These are phyloP conservation scores for Agrochola litura DNA, from an alignment of 2,888 invertebrate genomes.

Conservation along the genomic window DNA sequence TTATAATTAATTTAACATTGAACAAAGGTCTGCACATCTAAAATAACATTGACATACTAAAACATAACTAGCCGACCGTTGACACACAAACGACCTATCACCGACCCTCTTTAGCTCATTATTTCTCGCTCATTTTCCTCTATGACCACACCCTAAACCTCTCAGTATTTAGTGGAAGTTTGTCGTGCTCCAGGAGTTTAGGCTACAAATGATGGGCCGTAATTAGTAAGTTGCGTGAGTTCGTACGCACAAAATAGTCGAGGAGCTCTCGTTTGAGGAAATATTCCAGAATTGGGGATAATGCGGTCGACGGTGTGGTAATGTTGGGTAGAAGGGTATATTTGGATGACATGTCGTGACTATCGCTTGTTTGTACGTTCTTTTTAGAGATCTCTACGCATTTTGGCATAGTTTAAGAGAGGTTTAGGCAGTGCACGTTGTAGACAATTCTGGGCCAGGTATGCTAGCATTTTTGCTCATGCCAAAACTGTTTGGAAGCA, in stretches of 20 bases:
- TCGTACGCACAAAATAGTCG: slow-evolving; percentile 61
- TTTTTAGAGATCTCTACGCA: slow-evolving; percentile 18
- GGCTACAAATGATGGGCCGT: slow-evolving; percentile 72
- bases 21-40: background rate
- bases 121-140: slow-evolving; percentile 56
- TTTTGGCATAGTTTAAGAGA: slow-evolving; percentile 3
- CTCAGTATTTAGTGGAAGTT: slow-evolving; percentile 72
- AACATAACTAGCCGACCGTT: slow-evolving; percentile 10
- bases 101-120: slow-evolving; percentile 24
- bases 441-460: background rate
- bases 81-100: slow-evolving; percentile 21
- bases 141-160: slow-evolving; percentile 28
- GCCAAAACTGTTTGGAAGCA: background rate
- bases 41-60: slow-evolving; percentile 19
- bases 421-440: background rate
- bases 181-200: slow-evolving; percentile 69
- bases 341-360: slow-evolving; percentile 44
- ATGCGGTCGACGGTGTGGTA: slow-evolving; percentile 47
- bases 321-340: slow-evolving; percentile 33
- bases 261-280: slow-evolving; percentile 57
- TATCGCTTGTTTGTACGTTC: slow-evolving; percentile 11
- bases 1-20: background rate
- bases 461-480: background rate
- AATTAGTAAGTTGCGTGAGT: slow-evolving; percentile 73
- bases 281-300: slow-evolving; percentile 64